Base-by-base conservation (phyloP, 2,113 vertebrate genomes). In the Caretta caretta region DNA sequence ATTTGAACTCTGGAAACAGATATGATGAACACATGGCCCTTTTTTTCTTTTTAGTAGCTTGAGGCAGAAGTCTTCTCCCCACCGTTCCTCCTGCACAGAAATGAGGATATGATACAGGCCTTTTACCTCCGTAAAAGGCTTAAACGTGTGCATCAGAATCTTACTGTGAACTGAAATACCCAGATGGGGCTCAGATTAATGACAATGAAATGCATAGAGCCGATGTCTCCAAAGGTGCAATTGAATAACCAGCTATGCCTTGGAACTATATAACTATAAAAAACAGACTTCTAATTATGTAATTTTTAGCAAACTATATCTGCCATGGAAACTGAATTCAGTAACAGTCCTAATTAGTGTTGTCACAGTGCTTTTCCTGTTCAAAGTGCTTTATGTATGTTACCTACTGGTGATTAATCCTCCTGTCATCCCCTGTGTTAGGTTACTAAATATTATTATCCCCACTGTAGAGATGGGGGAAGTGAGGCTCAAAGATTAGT, bases 261-360 rank as follows among this genome's bases (percentile, higher is more conserved):
- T 27, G 84, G 82, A 86, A 19, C 2, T 69, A 57, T 54, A 49
- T 6, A 24, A 1, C 31, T 11, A 53, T 4, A 75, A 85, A 94
- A 90, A 56, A 49, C 82, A 90, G 79, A n/a, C 56, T 88, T 51
- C 86, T 88, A 29, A 90, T 48, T 27, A 56, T 42, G 46, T 29
- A 78, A 31, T 57, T 84, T 22, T 7, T 7, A 90, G 84, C 84
- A 2, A 83, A 86, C 38, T 10, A 90, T 83, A 94, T 54, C 81
- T 3, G 1, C 88, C 42, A 8, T 3, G 38, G 56, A 10, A 42
- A 6, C 83, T 88, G 46, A 49, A 75, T 49, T 50, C 82, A 9
- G 0, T 10, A 72, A 65, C 1, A 91, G 65, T 0, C 83, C 10
- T 59, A 8, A 1, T 14, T 20, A 35, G 79, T n/a, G 62, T 87